Evolutionary conservation across 2,113 vertebrate species (phyloP).

Genomic region (Craseonycteris thonglongyai): DNA sequence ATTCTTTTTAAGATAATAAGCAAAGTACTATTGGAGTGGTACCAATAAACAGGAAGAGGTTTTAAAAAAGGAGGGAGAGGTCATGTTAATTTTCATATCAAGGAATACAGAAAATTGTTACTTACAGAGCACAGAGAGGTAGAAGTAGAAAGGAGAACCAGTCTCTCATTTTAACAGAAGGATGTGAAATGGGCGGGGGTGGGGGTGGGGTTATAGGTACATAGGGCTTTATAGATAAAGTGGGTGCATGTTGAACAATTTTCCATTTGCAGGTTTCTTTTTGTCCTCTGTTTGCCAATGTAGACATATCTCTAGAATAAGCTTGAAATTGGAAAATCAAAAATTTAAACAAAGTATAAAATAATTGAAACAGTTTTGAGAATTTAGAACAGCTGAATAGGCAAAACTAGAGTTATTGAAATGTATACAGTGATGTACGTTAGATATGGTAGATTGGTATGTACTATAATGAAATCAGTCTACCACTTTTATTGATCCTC

Average conservation of each 20-base stretch:
- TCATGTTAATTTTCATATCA: neutral
- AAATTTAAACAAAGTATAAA: neutral
- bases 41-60: neutral
- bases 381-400: neutral
- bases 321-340: neutral
- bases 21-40: neutral
- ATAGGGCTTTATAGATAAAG: neutral
- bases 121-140: neutral
- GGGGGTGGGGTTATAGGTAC: neutral
- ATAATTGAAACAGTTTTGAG: neutral
- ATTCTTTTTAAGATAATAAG: neutral
- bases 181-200: accelerated
- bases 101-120: neutral
- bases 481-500: neutral
- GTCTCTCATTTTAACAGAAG: neutral
- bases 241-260: neutral
- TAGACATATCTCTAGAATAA: neutral
- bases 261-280: neutral
- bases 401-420: neutral
- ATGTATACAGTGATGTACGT: neutral
- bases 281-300: neutral
- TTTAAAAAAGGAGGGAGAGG: neutral
- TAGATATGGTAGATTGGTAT: neutral
- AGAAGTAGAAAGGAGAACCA: neutral
- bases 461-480: neutral